Evolutionary conservation across 2,888 invertebrate species (phyloP).

Genomic region (Timandra comae): DNA sequence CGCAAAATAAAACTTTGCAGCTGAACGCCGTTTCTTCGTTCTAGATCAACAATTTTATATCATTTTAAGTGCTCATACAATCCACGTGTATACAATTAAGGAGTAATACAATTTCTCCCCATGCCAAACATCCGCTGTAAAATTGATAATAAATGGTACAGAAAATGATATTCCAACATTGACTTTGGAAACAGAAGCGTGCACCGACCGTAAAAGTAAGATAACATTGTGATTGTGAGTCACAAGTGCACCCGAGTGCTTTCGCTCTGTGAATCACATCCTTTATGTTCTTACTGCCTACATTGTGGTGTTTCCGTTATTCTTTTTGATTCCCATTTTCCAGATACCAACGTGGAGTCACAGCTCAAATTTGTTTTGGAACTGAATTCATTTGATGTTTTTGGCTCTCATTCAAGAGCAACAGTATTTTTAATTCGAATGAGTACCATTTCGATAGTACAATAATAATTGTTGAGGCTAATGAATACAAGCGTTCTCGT

Average conservation of each 20-base stretch:
- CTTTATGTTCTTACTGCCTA: conserved; percentile 40
- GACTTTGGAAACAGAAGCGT: conserved; percentile 34
- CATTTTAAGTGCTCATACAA: no score
- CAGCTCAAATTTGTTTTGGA: conserved; percentile 44
- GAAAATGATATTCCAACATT: conserved; percentile 36
- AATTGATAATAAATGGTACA: conserved; percentile 52
- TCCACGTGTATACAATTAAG: no score
- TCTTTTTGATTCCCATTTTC: conserved; percentile 52
- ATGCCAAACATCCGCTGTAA: conserved; percentile 44
- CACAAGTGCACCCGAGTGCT: conserved; percentile 42
- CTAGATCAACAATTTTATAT: no score
- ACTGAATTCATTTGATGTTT: conserved; percentile 52
- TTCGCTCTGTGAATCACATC: conserved; percentile 54
- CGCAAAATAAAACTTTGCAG: no score
- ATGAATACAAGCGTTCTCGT: conserved; percentile 2
- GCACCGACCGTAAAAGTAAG: conserved; percentile 51
- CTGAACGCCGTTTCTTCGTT: no score
- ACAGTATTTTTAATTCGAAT: conserved; percentile 47
- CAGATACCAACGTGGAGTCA: conserved; percentile 50
- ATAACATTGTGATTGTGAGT: conserved; percentile 51
- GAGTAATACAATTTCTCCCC: no score
- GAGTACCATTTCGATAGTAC: conserved; percentile 37
- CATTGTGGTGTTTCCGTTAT: conserved; percentile 49
- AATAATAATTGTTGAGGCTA: conserved; percentile 22
- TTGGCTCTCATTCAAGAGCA: conserved; percentile 60